These are phyloP conservation scores for Lepidonotus clava DNA, from an alignment of 2,888 invertebrate genomes.

Conservation along the genomic window DNA sequence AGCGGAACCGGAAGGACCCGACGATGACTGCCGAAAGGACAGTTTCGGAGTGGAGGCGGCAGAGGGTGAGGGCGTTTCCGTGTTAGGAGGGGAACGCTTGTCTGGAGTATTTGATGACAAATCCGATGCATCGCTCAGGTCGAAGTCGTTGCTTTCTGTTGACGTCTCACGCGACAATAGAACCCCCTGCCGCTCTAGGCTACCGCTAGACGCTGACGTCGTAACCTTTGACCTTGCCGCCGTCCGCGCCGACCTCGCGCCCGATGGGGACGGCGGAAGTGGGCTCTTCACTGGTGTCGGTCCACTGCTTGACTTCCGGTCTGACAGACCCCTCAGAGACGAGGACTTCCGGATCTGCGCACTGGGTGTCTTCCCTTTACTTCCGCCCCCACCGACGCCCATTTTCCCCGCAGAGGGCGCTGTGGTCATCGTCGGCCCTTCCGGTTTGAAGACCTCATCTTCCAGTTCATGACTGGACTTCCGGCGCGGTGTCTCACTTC, in stretches of 20 bases:
- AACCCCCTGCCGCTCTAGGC: neutral
- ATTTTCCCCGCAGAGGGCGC: neutral
- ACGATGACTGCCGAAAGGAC: no score
- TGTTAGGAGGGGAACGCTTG: neutral
- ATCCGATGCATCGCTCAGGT: neutral
- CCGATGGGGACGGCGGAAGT: neutral
- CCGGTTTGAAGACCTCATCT: neutral
- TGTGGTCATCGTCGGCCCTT: neutral
- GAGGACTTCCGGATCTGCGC: constrained; percentile 13
- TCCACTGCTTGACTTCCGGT: neutral
- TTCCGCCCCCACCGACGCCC: neutral
- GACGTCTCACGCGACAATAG: neutral
- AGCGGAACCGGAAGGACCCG: neutral
- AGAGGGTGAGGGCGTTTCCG: neutral
- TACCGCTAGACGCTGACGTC: neutral
- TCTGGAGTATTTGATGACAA: neutral
- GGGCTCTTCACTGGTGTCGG: neutral
- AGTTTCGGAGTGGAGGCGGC: neutral
- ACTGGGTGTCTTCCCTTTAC: no score
- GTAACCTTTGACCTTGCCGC: neutral
- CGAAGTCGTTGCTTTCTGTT: neutral
- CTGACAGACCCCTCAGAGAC: neutral
- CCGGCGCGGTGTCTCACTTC: neutral
- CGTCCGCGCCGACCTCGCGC: neutral
- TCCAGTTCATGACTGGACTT: neutral